Conservation (phyloP, 2,888 invertebrate genomes). For the Pterostichus niger region DNA sequence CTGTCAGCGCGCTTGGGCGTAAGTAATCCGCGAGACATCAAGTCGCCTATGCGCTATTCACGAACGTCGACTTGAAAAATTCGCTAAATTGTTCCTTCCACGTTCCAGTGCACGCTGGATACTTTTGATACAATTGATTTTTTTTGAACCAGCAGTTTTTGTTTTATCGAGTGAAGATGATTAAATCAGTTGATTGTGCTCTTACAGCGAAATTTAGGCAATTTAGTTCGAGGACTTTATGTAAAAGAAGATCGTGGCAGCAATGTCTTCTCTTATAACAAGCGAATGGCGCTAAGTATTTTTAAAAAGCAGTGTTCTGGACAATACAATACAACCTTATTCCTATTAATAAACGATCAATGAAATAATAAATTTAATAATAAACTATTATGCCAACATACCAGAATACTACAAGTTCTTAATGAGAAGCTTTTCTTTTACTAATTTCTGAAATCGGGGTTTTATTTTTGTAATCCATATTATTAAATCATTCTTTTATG, state of each 20-base stretch:
- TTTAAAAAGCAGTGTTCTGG: too few relatives aligned
- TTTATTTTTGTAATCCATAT: too few relatives aligned
- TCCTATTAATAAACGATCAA: too few relatives aligned
- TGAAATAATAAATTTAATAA: too few relatives aligned
- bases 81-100: not conserved
- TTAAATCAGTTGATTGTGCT: constrained; percentile 5
- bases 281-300: too few relatives aligned
- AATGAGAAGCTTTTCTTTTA: too few relatives aligned
- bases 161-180: constrained; percentile 15
- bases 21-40: constrained; percentile 37
- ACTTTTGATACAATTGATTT: not conserved
- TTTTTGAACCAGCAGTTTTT: not conserved
- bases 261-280: too few relatives aligned
- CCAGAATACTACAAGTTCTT: too few relatives aligned
- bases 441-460: too few relatives aligned
- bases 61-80: not conserved
- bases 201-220: not conserved
- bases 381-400: too few relatives aligned
- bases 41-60: constrained; percentile 20
- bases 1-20: constrained; percentile 22
- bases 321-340: too few relatives aligned
- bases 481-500: too few relatives aligned
- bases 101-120: not conserved
- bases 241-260: not conserved
- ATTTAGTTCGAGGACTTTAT: not conserved